Conservation (phyloP, 1,140 invertebrate species). For the Heliothis subflexa region DNA sequence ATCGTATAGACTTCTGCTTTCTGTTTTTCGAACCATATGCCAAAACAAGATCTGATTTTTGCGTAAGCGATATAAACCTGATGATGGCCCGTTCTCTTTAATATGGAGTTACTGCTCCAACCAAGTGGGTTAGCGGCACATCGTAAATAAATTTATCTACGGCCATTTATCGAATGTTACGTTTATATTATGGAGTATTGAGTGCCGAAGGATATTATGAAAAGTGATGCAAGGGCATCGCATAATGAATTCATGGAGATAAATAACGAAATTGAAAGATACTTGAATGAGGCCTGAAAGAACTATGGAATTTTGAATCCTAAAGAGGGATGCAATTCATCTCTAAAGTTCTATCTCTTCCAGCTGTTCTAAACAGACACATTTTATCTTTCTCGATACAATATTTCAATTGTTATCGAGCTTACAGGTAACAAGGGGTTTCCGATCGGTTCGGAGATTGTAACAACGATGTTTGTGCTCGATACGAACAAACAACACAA, state of each 20-base stretch:
- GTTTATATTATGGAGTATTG: slow-evolving; percentile 7
- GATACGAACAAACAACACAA: slow-evolving; percentile 21
- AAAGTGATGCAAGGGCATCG: not conserved
- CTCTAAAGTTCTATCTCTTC: not conserved
- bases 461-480: slow-evolving; percentile 24
- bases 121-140: not conserved
- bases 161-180: not conserved
- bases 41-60: slow-evolving; percentile 8
- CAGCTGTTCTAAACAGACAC: not conserved
- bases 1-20: not conserved
- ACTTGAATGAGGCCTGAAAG: not conserved
- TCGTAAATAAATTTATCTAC: slow-evolving; percentile 22
- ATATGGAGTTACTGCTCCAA: slow-evolving; percentile 4
- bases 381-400: slow-evolving; percentile 24
- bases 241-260: too few species aligned
- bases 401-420: slow-evolving; percentile 11
- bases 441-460: slow-evolving; percentile 19
- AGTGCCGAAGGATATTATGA: not conserved
- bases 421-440: slow-evolving; percentile 13
- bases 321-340: not conserved
- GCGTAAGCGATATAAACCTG: slow-evolving; percentile 4
- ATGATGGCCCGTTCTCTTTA: not conserved
- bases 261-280: too few species aligned
- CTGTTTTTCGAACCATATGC: not conserved
- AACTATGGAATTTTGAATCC: not conserved